Base-by-base conservation (phyloP, 2,888 invertebrate genomes). In the Ecdyonurus torrentis region DNA sequence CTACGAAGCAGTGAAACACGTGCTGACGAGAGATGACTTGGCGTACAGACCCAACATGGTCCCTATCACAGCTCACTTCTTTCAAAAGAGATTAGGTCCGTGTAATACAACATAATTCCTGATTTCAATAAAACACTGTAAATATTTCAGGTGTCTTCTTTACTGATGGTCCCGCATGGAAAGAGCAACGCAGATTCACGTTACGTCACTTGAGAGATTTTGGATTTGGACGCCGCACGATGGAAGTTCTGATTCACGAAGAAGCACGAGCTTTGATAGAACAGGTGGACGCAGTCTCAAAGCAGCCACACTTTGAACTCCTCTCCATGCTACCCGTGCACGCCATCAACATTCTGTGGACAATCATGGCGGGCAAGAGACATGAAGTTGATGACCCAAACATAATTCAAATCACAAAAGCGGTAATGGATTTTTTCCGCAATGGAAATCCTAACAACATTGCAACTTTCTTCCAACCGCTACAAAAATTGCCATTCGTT, bases 181-280 rank as follows among this genome's bases (percentile, higher is more conserved):
- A 81, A 64, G 78, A 81, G 1, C 86, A 86, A 68, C 75, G 85
- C 37, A 77, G 86, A 66, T 86, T 85, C 66, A 78, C 84, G 0
- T 74, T 86, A 2, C 77, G 86, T 0, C 78, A 83, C 67, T 73
- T 86, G 70, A 75, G 86, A 0, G 86, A 86, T 70, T 85, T 76
- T 69, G 86, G 86, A 1, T 86, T 87, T 66, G 86, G 86, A 0
- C 76, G 84, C 60, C 78, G 86, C 1, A 80, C 79, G n/a, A 55
- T 55, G 55, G 55, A 55, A 7, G 19, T 7, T 2, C 3, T 60
- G 19, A 60, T 60, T 25, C 60, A 60, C 15, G 60, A 37, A 25
- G 60, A 60, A 22, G 22, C 24, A 2, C 19, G 24, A 10, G 25
- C 22, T n/a, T 25, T 60, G 2, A 2, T 60, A 2, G 37, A 37